Conservation (phyloP, 2,888 invertebrate species). For the Andrena camellia region DNA sequence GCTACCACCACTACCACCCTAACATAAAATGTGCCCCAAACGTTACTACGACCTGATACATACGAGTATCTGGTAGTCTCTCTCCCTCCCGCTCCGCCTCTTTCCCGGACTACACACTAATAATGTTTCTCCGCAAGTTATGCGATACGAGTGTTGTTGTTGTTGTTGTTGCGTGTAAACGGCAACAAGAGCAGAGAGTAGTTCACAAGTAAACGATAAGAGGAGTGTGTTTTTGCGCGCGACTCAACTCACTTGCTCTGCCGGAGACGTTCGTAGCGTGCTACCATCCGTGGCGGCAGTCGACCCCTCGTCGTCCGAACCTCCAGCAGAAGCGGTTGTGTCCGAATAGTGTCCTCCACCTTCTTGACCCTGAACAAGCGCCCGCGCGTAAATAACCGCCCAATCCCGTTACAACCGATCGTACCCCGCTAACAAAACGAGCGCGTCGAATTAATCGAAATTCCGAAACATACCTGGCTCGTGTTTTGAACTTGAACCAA, state of each 20-base stretch:
- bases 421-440: background rate
- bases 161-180: background rate
- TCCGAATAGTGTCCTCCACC: constrained; percentile 90
- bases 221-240: background rate
- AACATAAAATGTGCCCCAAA: constrained; percentile 68
- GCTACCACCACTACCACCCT: constrained; percentile 86
- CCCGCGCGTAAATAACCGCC: background rate
- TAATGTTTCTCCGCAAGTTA: constrained; percentile 19
- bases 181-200: constrained; percentile 34
- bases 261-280: constrained; percentile 94
- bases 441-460: too few relatives aligned
- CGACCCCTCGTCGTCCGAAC: constrained; percentile 97
- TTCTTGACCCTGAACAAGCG: constrained; percentile 62
- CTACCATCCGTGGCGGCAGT: constrained; percentile 98
- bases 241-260: constrained; percentile 88
- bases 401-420: background rate
- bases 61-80: background rate
- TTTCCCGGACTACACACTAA: background rate
- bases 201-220: constrained; percentile 12
- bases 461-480: constrained; percentile 55
- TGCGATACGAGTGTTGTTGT: background rate
- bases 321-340: constrained; percentile 94
- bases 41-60: constrained; percentile 59
- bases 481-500: constrained; percentile 77
- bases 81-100: constrained; percentile 4